phyloP scores from a whole-genome alignment of 2,888 invertebrate genomes.

The Orchesella flavescens region DNA sequence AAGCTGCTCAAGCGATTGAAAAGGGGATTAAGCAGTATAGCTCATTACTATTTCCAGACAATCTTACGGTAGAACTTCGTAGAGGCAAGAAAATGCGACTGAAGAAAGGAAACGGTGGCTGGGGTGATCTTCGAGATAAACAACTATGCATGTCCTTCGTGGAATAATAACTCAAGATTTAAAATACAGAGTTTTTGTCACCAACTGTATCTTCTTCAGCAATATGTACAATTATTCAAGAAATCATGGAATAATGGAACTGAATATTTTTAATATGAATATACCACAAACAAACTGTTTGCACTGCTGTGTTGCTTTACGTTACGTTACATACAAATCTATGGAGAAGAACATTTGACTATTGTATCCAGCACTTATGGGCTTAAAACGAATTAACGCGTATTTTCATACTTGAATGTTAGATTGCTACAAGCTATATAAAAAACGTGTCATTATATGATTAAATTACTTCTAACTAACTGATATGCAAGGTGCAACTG shows the following conservation, averaged over 20 bases:
- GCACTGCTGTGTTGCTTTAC: too few relatives aligned
- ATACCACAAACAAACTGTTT: too few relatives aligned
- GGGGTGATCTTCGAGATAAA: slow-evolving; percentile 95
- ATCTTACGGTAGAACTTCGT: slow-evolving; percentile 75
- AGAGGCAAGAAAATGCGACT: slow-evolving; percentile 81
- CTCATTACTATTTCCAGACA: slow-evolving; percentile 75
- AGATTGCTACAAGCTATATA: slow-evolving; percentile 18
- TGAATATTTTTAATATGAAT: slow-evolving; percentile 44
- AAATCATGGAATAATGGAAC: slow-evolving; percentile 32
- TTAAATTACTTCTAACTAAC: slow-evolving; percentile 16
- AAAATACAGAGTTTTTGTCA: neutral
- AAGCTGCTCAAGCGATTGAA: slow-evolving; percentile 74
- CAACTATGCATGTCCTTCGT: slow-evolving; percentile 80
- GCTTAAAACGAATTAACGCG: slow-evolving; percentile 41
- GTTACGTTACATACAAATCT: slow-evolving; percentile 27
- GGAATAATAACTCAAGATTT: neutral
- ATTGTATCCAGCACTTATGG: slow-evolving; percentile 1
- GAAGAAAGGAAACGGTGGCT: slow-evolving; percentile 95
- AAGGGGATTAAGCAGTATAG: slow-evolving; percentile 74
- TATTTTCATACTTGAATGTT: slow-evolving; percentile 51
- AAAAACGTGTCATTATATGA: slow-evolving; percentile 9
- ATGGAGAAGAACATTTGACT: slow-evolving; percentile 26
- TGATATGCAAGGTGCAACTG: slow-evolving; percentile 37
- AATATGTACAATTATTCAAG: neutral
- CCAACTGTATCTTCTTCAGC: neutral